Evolutionary conservation across 1,140 invertebrate genomes (phyloP), one percentile per base, ranked within the genome.

Genomic region (Radopholus similis): DNA sequence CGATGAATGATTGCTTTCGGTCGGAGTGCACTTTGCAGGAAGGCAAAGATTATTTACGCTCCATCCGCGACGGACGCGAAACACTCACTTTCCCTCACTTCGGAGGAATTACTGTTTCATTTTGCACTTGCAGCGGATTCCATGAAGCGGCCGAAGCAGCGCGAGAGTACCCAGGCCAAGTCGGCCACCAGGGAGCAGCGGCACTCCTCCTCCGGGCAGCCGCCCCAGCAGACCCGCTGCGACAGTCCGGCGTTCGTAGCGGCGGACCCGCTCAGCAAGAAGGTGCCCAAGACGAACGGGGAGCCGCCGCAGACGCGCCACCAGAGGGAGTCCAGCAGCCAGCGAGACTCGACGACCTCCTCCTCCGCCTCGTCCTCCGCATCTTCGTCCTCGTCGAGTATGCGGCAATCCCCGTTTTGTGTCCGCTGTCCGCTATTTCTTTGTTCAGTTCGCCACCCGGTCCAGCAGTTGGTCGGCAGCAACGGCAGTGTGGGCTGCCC

Each of bases 301-400:
- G 30, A 21, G 4, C n/a, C 44, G n/a, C 18, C 23, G 47, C 23
- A 28, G n/a, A 26, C n/a, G 47, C 23, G 23, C 47, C 23, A n/a
- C n/a, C n/a, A n/a, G n/a, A 21, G 47, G 47, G 18, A 51, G 23
- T 13, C 47, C 23, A 26, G 23, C 47, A 51, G 5, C 47, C 9
- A 51, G 38, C 49, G 42, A 21, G 49, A 62, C 18, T 42, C 42
- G 34, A 49, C 42, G 4, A 62, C 59, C n/a, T 47, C 56, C 6
- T 59, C 56, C 15, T 62, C 59, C 9, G 23, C 59, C 18, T 21
- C 59, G 23, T 42, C 38, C 0, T 62, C 59, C 18, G 15, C 38
- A 15, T 28, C 58, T 32, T 60, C 58, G 15, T 21, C 59, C 47
- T 28, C 21, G 23, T 51, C 47, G 47, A 51, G 23, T 9, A 51